Base-by-base conservation (phyloP, 1,140 invertebrate species). In the Aporrectodea caliginosa region DNA sequence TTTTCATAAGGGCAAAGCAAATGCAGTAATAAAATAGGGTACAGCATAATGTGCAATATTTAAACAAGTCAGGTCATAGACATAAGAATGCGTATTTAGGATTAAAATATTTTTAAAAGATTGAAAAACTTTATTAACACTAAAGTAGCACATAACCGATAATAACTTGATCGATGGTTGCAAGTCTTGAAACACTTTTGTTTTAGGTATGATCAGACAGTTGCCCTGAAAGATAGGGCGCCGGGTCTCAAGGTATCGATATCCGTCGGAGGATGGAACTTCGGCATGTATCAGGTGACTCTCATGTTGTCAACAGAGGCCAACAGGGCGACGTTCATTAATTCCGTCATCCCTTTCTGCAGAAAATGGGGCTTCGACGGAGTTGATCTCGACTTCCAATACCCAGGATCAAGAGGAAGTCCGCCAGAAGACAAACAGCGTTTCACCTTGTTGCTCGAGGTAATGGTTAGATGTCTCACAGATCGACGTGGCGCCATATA, bases 321-420 rank as follows among this genome's bases (percentile, higher is more conserved):
- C 22, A 74, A 33, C 16, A 33, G 73, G 73, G 12, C 73, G n/a
- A 34, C 31, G 1, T 74, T 74, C 34, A 30, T 74, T 31, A 74
- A 30, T 16, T 33, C 73, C 31, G 16, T 31, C 22, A 32, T 74
- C 1, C 2, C n/a, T 16, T 33, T 74, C 2, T 34, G 31, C 73
- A 74, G 34, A 34, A 31, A 30, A 22, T 0, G 22, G n/a, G 34
- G 34, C 16, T 33, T 74, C 73, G 73, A 74, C 29, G 73, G 73
- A 16, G 2, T 74, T n/a, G 73, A 74, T 33, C 2, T 74, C 31
- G 73, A 30, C 34, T 33, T 74, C 31, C 29, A 33, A 1, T 74
- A 31, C 22, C 73, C 31, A 58, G 2, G 2, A 1, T 2, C 22
- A 31, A 74, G 30, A 22, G 31, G 31, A 6, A 32, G 73, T 32